These are phyloP conservation scores for Odontomyia ornata DNA, from an alignment of 2,888 invertebrate genomes.

Conservation along the genomic window DNA sequence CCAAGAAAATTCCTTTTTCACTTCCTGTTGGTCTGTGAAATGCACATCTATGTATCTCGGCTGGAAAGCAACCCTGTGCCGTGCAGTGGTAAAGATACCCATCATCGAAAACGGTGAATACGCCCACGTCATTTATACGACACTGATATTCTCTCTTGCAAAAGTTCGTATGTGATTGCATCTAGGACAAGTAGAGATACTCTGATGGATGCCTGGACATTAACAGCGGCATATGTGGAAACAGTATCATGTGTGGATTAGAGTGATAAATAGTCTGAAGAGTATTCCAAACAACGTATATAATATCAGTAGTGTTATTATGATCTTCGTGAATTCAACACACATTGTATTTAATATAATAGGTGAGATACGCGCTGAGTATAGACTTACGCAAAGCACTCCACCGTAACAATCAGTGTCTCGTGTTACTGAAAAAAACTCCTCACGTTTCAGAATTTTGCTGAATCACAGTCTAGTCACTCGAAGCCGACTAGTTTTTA, in stretches of 20 bases:
- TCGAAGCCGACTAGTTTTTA: not conserved
- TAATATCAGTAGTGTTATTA: not conserved
- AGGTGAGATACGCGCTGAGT: not conserved
- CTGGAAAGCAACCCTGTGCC: not conserved
- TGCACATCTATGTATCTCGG: conserved; percentile 2
- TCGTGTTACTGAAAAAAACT: too few relatives aligned
- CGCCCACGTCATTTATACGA: conserved; percentile 16
- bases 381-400: too few relatives aligned
- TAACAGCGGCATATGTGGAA: too few relatives aligned
- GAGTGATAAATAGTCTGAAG: not conserved
- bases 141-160: not conserved
- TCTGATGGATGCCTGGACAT: not conserved
- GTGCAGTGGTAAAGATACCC: not conserved
- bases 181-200: not conserved
- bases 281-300: not conserved
- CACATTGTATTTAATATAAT: not conserved
- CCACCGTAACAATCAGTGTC: too few relatives aligned
- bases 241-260: not conserved
- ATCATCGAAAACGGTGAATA: not conserved
- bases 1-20: conserved; percentile 6
- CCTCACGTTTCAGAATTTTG: too few relatives aligned
- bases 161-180: not conserved
- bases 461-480: too few relatives aligned
- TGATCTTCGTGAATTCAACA: not conserved
- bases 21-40: conserved; percentile 12